Evolutionary conservation across 2,888 invertebrate genomes (phyloP).

Genomic region (Napeogenes inachia): DNA sequence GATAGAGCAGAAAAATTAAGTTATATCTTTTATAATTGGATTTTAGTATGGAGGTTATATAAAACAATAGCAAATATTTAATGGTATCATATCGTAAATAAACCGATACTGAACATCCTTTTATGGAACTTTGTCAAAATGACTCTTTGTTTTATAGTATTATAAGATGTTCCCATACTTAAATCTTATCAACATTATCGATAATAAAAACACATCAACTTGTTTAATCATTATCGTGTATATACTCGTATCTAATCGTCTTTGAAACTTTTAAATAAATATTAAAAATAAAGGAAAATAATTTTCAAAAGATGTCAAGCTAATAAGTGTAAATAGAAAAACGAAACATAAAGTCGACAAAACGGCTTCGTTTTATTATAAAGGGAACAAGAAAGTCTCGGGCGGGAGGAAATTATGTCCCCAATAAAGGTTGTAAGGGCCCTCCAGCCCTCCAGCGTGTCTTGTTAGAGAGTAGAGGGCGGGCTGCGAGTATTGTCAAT

Average conservation of each 20-base stretch:
- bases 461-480: constrained; percentile 25
- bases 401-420: constrained; percentile 40
- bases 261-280: too few species aligned
- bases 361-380: background rate
- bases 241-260: too few species aligned
- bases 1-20: constrained; percentile 8
- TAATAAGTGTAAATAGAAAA: constrained; percentile 3
- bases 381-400: constrained; percentile 24
- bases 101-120: too few species aligned
- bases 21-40: constrained; percentile 11
- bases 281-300: background rate
- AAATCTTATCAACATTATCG: too few species aligned
- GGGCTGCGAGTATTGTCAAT: constrained; percentile 20
- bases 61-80: too few species aligned
- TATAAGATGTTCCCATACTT: too few species aligned
- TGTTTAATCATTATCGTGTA: too few species aligned
- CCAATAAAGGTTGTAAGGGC: constrained; percentile 46
- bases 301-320: background rate
- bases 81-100: too few species aligned
- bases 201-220: too few species aligned
- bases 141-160: too few species aligned
- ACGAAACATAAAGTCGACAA: background rate
- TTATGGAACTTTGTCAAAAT: too few species aligned
- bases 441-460: constrained; percentile 22
- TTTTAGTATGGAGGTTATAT: background rate